A percentile compares a stretch with the other conserved stretches of the same genome.
These are phyloP conservation scores for Baryphthengus martii DNA, from an alignment of 2,113 vertebrate genomes.

Conservation along the genomic window DNA sequence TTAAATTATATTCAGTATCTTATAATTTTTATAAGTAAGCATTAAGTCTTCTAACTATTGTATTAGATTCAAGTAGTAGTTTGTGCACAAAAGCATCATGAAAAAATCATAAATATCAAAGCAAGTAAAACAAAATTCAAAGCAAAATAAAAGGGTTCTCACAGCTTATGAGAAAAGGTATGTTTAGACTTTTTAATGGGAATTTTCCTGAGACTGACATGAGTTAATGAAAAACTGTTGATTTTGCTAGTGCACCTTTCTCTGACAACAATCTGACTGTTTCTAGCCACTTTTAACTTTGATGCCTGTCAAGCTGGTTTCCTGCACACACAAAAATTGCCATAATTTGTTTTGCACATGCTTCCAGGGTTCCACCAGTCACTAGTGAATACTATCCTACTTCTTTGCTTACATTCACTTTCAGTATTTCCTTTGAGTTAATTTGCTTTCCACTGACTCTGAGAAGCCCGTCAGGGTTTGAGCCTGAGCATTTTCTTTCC, in stretches of 20 bases:
- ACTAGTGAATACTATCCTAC: neutral
- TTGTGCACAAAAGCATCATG: neutral
- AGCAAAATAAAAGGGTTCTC: neutral
- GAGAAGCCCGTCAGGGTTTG: neutral
- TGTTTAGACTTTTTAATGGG: neutral
- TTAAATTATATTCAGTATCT: neutral
- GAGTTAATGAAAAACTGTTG: neutral
- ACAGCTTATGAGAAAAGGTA: neutral
- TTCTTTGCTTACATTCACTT: neutral
- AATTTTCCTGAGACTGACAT: neutral
- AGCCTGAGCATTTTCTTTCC: neutral
- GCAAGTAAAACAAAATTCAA: neutral
- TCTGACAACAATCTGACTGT: neutral
- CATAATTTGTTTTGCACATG: neutral
- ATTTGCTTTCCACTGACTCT: neutral
- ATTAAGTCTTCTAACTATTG: neutral
- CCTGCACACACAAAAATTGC: neutral
- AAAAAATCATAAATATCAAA: neutral
- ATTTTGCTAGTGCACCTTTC: neutral
- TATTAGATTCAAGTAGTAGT: neutral
- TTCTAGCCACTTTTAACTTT: neutral
- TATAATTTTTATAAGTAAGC: neutral
- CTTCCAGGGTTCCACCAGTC: neutral
- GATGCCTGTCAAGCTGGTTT: neutral
- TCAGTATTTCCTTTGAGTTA: neutral